Percentiles rank a stretch among this genome's conserved stretches.
These are phyloP conservation scores for Pelusios castaneus DNA, from an alignment of 2,113 vertebrate species.

Conservation along the genomic window DNA sequence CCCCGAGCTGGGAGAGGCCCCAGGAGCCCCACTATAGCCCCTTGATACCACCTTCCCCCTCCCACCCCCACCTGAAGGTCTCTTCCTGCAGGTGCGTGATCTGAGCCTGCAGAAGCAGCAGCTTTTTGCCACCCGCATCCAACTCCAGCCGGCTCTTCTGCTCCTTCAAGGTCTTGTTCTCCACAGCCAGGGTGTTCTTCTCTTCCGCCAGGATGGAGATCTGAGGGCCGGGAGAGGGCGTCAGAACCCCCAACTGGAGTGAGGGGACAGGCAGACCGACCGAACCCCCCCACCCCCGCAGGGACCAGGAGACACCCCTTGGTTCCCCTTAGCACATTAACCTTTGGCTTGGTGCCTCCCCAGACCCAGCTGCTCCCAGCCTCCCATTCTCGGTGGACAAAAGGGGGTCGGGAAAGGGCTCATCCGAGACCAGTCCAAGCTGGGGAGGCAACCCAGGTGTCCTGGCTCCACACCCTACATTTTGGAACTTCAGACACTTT, in stretches of 20 bases:
- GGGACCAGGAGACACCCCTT: background rate
- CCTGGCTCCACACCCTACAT: background rate
- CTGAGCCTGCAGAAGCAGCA: constrained; percentile 90
- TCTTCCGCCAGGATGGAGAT: constrained; percentile 84
- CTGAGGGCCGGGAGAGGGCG: constrained; percentile 40
- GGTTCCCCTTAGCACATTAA: no score
- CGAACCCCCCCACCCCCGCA: background rate
- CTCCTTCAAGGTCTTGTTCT: constrained; percentile 80
- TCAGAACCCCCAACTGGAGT: constrained; percentile 22
- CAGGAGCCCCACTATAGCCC: no score
- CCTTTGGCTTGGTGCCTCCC: no score
- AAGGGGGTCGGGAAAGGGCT: background rate
- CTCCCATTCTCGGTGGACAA: no score
- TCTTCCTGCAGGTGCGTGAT: constrained; percentile 93
- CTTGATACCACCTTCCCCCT: background rate
- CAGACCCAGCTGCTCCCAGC: no score
- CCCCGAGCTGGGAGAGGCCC: background rate
- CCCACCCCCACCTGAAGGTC: constrained; percentile 84
- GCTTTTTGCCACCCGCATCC: constrained; percentile 83
- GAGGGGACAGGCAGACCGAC: constrained; percentile 58
- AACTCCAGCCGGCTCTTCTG: constrained; percentile 65
- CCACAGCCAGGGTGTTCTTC: constrained; percentile 78
- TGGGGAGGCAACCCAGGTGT: background rate
- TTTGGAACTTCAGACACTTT: background rate
- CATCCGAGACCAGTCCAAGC: background rate